Conservation (phyloP, 2,797 vertebrate species). For the Poeciliopsis paucimaculata region DNA sequence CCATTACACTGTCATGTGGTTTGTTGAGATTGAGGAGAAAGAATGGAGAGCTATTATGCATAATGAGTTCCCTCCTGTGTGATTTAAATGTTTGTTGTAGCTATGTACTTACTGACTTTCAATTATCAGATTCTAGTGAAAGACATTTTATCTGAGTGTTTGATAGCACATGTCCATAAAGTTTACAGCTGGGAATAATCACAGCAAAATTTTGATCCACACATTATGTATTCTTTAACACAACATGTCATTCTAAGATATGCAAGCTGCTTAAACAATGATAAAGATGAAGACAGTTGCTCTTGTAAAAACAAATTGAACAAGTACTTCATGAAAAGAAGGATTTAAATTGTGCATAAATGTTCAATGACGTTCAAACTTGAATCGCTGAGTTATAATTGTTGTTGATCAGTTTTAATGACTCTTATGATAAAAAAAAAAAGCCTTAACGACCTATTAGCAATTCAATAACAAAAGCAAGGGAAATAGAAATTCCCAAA, state of each 20-base stretch:
- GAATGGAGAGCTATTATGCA: constrained; percentile 61
- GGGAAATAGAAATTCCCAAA: background rate
- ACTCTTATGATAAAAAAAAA: background rate
- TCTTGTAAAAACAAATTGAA: constrained; percentile 50
- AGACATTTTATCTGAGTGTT: constrained; percentile 50
- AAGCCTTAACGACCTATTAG: background rate
- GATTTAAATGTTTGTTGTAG: constrained; percentile 65
- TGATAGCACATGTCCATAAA: constrained; percentile 60
- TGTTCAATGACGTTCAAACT: constrained; percentile 24
- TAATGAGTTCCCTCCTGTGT: constrained; percentile 63
- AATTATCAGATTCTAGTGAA: constrained; percentile 56
- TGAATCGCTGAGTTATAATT: constrained; percentile 1
- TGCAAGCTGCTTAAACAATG: constrained; percentile 48
- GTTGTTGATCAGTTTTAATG: background rate
- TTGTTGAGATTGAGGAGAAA: constrained; percentile 66
- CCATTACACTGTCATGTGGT: constrained; percentile 65
- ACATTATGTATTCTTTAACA: constrained; percentile 31
- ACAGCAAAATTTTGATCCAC: constrained; percentile 35
- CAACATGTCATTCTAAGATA: constrained; percentile 27
- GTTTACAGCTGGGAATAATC: constrained; percentile 43
- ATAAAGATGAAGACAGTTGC: constrained; percentile 31
- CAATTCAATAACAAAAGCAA: background rate
- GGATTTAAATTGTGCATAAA: constrained; percentile 22
- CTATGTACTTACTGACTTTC: constrained; percentile 70
- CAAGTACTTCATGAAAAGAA: constrained; percentile 12